phyloP scores from a whole-genome alignment of 1,140 invertebrate genomes.

The Steinernema khuongi region DNA sequence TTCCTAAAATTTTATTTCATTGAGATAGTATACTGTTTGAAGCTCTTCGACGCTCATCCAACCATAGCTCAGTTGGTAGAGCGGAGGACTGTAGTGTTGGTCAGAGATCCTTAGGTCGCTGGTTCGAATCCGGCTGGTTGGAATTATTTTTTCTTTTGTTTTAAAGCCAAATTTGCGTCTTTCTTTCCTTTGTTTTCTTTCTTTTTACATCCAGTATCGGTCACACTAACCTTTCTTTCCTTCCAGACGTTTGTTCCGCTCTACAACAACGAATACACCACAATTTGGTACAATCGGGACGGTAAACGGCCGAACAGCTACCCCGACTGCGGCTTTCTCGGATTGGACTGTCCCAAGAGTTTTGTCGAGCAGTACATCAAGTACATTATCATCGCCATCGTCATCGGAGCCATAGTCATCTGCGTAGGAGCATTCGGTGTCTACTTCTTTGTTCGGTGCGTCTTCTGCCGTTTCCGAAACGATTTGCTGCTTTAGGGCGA shows the following conservation, averaged over 20 bases:
- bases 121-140: conserved; percentile 48
- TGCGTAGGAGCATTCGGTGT: not conserved
- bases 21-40: too few relatives aligned
- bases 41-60: too few relatives aligned
- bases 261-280: conserved; percentile 19
- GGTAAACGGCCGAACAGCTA: conserved; percentile 6
- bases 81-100: conserved; percentile 43
- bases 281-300: conserved; percentile 19
- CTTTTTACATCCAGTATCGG: not conserved
- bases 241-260: conserved; percentile 19
- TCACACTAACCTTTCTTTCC: not conserved
- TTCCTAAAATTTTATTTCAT: too few relatives aligned
- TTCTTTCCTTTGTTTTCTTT: not conserved
- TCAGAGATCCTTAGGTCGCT: conserved; percentile 52
- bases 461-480: conserved; percentile 16
- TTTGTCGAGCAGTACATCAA: conserved; percentile 29
- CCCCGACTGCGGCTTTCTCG: conserved; percentile 27
- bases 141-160: too few relatives aligned
- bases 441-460: conserved; percentile 22
- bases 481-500: conserved; percentile 15
- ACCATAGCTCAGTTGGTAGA: conserved; percentile 47
- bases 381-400: conserved; percentile 19
- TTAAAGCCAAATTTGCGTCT: not conserved
- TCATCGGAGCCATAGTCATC: conserved; percentile 17
- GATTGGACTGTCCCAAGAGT: conserved; percentile 24